Evolutionary conservation across 2,888 invertebrate genomes (phyloP).

Genomic region (Rhagonycha fulva): DNA sequence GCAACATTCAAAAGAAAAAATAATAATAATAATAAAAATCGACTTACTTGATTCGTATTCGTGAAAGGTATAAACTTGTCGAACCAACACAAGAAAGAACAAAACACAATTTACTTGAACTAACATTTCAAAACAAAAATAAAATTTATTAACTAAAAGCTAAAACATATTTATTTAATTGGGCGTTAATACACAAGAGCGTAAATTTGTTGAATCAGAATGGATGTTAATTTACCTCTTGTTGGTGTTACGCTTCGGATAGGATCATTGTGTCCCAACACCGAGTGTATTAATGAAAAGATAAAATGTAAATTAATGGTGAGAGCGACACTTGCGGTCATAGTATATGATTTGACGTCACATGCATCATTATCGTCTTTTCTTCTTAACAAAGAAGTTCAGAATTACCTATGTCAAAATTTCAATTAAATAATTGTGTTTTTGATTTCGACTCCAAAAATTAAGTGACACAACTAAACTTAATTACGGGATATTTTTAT

Average conservation of each 20-base stretch:
- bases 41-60: neutral
- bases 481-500: neutral
- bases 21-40: neutral
- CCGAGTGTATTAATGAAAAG: slow-evolving; percentile 24
- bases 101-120: neutral
- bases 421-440: neutral
- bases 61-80: neutral
- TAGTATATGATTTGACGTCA: slow-evolving; percentile 22
- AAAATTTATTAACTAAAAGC: neutral
- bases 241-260: slow-evolving; percentile 22
- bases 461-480: neutral
- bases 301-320: slow-evolving; percentile 28
- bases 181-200: slow-evolving; percentile 2
- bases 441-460: neutral
- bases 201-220: slow-evolving; percentile 9
- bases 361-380: slow-evolving; percentile 10
- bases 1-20: neutral
- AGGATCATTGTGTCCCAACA: slow-evolving; percentile 13
- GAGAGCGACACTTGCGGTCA: slow-evolving; percentile 23
- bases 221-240: slow-evolving; percentile 20
- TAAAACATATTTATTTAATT: slow-evolving; percentile 10
- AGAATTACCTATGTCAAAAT: neutral
- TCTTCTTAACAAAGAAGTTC: slow-evolving; percentile 9
- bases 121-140: neutral
- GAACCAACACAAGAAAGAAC: neutral